Evolutionary conservation across 2,888 invertebrate species (phyloP).

Genomic region (Lottia gigantea): DNA sequence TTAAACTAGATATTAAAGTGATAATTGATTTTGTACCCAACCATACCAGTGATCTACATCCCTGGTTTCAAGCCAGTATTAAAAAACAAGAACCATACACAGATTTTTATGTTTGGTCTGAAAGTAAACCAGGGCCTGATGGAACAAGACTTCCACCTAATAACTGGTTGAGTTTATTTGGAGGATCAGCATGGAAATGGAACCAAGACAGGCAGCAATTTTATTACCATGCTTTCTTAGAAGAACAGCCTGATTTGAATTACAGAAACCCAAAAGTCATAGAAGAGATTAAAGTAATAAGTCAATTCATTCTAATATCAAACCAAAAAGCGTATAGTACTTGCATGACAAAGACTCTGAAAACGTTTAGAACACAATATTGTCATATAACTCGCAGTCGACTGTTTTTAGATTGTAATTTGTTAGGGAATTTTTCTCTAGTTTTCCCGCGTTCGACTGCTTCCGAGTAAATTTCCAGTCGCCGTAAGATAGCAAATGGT

Average conservation of each 20-base stretch:
- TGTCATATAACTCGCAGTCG: no score
- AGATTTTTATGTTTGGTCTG: conserved; percentile 84
- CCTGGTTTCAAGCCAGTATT: conserved; percentile 78
- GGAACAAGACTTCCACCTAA: conserved; percentile 56
- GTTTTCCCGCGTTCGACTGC: no score
- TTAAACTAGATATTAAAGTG: conserved; percentile 76
- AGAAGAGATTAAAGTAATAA: conserved; percentile 54
- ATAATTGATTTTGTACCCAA: conserved; percentile 81
- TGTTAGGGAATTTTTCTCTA: no score
- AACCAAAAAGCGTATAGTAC: no score
- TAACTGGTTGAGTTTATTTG: conserved; percentile 73
- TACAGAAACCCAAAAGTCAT: conserved; percentile 75
- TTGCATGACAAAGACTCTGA: no score
- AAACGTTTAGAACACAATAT: no score
- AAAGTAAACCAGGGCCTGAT: conserved; percentile 62
- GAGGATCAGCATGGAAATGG: conserved; percentile 82
- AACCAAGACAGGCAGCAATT: conserved; percentile 76
- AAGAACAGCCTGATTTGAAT: conserved; percentile 82
- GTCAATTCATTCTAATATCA: no score
- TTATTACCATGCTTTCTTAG: conserved; percentile 82
- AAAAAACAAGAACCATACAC: conserved; percentile 73
- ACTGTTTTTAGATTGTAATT: no score
- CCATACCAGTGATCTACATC: conserved; percentile 73
- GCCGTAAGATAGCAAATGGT: no score
- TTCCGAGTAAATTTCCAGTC: no score